These are phyloP conservation scores for Lordiphosa stackelbergi DNA, from an alignment of 1,140 invertebrate genomes.

Conservation along the genomic window DNA sequence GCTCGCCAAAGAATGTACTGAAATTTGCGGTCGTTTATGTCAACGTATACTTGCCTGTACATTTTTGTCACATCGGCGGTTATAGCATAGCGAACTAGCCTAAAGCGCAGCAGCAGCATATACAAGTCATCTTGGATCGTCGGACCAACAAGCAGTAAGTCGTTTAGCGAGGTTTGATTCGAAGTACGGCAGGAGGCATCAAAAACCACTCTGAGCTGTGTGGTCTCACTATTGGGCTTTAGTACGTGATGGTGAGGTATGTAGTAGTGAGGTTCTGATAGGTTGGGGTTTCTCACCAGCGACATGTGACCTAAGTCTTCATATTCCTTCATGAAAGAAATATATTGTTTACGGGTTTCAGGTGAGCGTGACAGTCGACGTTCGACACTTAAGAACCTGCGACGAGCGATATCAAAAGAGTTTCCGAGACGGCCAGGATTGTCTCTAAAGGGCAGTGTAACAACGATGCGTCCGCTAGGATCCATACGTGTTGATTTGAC, in stretches of 20 bases:
- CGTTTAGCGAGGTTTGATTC: conserved; percentile 1
- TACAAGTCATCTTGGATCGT: not conserved
- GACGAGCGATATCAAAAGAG: too few relatives aligned
- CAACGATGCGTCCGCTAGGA: too few relatives aligned
- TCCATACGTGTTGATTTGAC: too few relatives aligned
- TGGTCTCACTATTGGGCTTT: not conserved
- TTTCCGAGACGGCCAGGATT: too few relatives aligned
- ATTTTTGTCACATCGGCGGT: conserved; percentile 1
- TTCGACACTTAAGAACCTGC: not conserved
- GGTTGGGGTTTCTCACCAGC: not conserved
- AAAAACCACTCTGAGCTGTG: conserved; percentile 57
- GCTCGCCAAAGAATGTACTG: conserved; percentile 77
- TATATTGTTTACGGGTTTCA: not conserved
- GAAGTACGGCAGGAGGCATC: conserved; percentile 23
- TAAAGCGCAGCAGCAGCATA: not conserved
- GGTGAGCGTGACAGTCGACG: not conserved
- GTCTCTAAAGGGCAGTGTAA: too few relatives aligned
- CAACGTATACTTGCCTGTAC: conserved; percentile 5
- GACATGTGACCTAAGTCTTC: conserved; percentile 1
- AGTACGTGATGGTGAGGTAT: too few relatives aligned
- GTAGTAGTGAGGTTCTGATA: not conserved
- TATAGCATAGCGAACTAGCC: not conserved
- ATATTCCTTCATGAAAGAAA: not conserved
- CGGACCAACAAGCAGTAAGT: not conserved
- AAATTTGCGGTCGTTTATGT: conserved; percentile 32